Percentiles rank a stretch among this genome's conserved stretches.
Conservation (phyloP, 1,140 invertebrate species). For the Mycetomoellerius zeteki region DNA sequence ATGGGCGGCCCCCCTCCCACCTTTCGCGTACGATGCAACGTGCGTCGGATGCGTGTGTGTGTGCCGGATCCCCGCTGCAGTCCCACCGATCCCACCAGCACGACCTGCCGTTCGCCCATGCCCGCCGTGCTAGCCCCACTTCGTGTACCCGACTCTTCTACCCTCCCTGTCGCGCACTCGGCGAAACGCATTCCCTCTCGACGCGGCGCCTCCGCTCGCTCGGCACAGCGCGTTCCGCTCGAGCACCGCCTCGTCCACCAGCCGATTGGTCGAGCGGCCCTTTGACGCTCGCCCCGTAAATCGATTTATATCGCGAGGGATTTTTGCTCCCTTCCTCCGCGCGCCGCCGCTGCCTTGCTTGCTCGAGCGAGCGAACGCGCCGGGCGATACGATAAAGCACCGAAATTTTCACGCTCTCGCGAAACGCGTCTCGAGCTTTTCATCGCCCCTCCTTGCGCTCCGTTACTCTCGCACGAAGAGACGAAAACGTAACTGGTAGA, state of each 20-base stretch:
- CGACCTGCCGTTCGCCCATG: conserved; percentile 39
- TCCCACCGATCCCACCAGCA: conserved; percentile 8
- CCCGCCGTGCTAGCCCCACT: conserved; percentile 62
- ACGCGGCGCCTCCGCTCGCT: conserved; percentile 25
- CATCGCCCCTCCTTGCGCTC: neutral
- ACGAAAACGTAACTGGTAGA: neutral
- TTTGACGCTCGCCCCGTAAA: conserved; percentile 73
- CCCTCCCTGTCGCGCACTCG: conserved; percentile 69
- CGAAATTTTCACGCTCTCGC: conserved; percentile 71
- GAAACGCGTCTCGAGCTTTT: conserved; percentile 31
- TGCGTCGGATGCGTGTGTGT: conserved; percentile 45
- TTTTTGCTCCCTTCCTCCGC: conserved; percentile 46
- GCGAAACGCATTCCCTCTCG: conserved; percentile 34
- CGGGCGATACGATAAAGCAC: conserved; percentile 25
- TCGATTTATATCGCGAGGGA: conserved; percentile 79
- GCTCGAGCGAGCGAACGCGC: conserved; percentile 9
- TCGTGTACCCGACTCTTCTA: conserved; percentile 63
- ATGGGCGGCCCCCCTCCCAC: conserved; percentile 44
- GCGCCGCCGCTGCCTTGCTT: neutral
- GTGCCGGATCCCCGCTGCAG: conserved; percentile 20
- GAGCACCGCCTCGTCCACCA: conserved; percentile 63
- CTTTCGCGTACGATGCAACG: neutral
- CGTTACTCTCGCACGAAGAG: neutral
- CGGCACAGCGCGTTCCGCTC: conserved; percentile 43
- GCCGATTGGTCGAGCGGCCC: conserved; percentile 55